Base-by-base conservation (phyloP, 2,888 invertebrate species). In the Morpho deidamia region DNA sequence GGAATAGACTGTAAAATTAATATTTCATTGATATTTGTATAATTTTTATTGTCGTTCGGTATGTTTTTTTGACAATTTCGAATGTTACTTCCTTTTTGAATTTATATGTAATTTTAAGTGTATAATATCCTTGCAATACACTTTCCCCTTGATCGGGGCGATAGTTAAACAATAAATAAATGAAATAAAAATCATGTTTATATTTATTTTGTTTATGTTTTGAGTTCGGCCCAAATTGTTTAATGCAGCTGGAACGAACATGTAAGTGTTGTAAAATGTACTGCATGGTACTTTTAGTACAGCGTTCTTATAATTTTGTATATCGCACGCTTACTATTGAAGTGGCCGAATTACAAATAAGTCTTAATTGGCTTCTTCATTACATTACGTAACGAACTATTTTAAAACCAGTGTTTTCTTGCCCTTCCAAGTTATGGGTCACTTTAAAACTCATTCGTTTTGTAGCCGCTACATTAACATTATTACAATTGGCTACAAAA, bases 81-180 rank as follows among this genome's bases (percentile, higher is more conserved):
- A 81, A 77, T 80, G 81, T 84, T 82, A 79, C 76, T 80, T 81
- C 78, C 78, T 80, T 85, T 64, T 82, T 81, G 81, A 78, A 86
- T 83, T 83, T 83, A 79, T 82, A 84, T 82, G 78, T 82, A 76
- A 71, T 79, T 80, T 78, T 83, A 76, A 74, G 81, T 81, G 81
- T 84, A 77, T 68, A 71, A 71, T 78, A 72, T 71, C 76, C 79
- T 78, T 69, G 83, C 81, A 78, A 79, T 77, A 82, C 82, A 76
- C 79, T 76, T 65, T 74, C 70, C 68, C 76, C 72, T 72, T 62
- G 67, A 67, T 67, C 70, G 83, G 81, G 84, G 77, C n/a, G 5
- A 67, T 85, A 85, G 82, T 83, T 84, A 83, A 83, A 81, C 72
- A 76, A 83, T 84, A 80, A 86, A 85, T 81, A 78, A 81, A 80